Evolutionary conservation across 2,113 vertebrate species (phyloP), one percentile per base, ranked within the genome.

Genomic region (Chlamydotis undulata): DNA sequence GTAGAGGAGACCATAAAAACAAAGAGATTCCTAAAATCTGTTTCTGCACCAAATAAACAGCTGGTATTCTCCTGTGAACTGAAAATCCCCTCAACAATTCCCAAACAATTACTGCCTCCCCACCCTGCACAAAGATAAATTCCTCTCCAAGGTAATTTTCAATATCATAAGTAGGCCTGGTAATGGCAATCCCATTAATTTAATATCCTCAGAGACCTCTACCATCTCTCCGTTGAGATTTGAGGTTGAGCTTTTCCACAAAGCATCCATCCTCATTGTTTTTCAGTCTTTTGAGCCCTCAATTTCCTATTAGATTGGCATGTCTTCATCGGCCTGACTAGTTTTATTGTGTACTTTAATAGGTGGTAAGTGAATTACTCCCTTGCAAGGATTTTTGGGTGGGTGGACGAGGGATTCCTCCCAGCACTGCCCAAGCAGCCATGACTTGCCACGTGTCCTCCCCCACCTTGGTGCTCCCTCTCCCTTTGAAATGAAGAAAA

Each of bases 401-500:
- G 69, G 10, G 90, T 59, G 41, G 41, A 43, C 14, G 6, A 43
- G 41, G 41, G 41, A 43, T 92, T 85, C 87, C 70, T 77, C 52
- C 53, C 61, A 74, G 57, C 26, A 25, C 7, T 64, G 70, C 64
- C 65, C 57, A 74, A 78, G 73, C n/a, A 94, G 83, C 41, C 81
- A 55, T 0, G 0, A 79, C 59, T 89, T 63, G 29, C 65, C 10
- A 2, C 0, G 10, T 56, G 73, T 84, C 77, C 61, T 91, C 70
- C 70, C 57, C 67, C 75, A 93, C 52, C 84, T 55, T 13, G 18
- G 75, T 2, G 1, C 75, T 90, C 78, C 67, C 59, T 86, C 63
- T 92, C 77, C 94, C 92, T 95, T 70, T 93, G 95, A 95, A 95
- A 93, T 8, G 80, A 94, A 52, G 84, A 87, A 84, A 97, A 95